phyloP scores from a whole-genome alignment of 2,113 vertebrate genomes.

The Xenus cinereus region DNA sequence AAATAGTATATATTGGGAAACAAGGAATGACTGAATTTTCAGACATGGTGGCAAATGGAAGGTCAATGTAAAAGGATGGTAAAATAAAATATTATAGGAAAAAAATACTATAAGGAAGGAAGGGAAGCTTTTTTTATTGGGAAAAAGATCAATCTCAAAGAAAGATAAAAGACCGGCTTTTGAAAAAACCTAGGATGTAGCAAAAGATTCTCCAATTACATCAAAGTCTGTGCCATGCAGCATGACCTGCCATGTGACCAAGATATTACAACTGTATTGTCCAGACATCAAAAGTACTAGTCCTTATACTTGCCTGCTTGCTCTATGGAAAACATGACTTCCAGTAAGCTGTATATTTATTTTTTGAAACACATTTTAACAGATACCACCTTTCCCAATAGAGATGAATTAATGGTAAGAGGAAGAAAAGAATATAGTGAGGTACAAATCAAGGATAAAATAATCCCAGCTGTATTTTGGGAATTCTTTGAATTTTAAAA shows the following conservation, averaged over 20 bases:
- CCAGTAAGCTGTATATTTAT: not conserved
- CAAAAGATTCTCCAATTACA: not conserved
- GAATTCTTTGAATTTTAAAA: not conserved
- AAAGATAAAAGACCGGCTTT: not conserved
- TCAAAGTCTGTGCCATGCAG: not conserved
- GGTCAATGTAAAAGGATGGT: not conserved
- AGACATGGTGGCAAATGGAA: not conserved
- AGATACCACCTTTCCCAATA: not conserved
- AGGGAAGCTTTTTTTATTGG: not conserved
- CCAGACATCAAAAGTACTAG: not conserved
- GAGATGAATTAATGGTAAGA: not conserved
- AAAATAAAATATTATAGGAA: not conserved
- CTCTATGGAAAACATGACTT: not conserved
- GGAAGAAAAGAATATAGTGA: not conserved
- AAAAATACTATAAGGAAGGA: not conserved
- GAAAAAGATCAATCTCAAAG: not conserved
- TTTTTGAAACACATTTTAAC: not conserved
- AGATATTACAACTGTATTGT: not conserved
- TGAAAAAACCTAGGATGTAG: not conserved
- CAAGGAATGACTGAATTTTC: not conserved
- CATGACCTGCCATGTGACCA: not conserved
- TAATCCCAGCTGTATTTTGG: not conserved
- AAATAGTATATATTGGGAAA: not conserved
- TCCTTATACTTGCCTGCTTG: not conserved
- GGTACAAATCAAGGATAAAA: not conserved